Conservation (phyloP, 2,113 vertebrate species). For the Camelus dromedarius region DNA sequence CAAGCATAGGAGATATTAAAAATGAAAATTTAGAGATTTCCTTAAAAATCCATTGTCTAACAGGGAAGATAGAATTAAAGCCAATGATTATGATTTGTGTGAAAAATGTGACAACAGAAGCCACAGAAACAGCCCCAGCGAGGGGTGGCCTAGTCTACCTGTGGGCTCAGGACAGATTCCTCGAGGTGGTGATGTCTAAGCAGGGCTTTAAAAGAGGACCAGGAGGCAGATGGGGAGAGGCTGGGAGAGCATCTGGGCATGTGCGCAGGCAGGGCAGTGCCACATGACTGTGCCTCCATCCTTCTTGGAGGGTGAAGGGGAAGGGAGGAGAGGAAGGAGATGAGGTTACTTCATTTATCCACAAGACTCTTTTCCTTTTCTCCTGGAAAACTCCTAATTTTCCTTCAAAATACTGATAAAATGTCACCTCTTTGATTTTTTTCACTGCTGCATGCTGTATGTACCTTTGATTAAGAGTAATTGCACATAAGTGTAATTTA, state of each 20-base stretch:
- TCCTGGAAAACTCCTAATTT: not conserved
- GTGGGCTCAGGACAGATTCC: not conserved
- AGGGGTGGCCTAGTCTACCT: not conserved
- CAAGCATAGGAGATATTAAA: not conserved
- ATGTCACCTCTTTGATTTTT: not conserved
- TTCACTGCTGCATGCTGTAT: not conserved
- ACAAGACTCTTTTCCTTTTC: not conserved
- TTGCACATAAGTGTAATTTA: not conserved
- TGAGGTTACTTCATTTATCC: not conserved
- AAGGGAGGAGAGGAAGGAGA: not conserved
- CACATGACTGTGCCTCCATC: not conserved
- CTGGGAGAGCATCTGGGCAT: not conserved
- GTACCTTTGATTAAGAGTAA: not conserved
- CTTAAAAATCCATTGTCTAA: not conserved
- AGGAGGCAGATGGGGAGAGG: not conserved
- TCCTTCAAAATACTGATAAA: not conserved
- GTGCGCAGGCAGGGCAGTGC: not conserved
- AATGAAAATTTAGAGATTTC: not conserved
- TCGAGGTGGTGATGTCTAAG: not conserved
- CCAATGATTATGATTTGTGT: not conserved
- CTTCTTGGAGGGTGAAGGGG: not conserved
- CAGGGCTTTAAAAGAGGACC: not conserved
- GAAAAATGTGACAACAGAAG: not conserved
- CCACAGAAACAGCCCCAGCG: not conserved
- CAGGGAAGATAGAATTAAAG: not conserved